Conservation (phyloP, 2,797 vertebrate species). For the Scyliorhinus canicula region DNA sequence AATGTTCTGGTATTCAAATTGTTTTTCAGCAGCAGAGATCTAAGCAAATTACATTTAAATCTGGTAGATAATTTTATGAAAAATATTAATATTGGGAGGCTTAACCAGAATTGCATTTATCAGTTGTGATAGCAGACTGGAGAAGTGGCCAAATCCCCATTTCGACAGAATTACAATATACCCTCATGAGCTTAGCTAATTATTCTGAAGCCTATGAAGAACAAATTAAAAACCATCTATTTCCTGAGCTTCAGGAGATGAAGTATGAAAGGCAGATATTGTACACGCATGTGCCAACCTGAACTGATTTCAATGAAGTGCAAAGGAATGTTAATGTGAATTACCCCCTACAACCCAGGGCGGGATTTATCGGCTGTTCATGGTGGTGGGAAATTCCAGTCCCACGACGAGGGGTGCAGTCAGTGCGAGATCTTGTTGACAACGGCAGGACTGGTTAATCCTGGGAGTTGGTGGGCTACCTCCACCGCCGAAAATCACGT, state of each 20-base stretch:
- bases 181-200: not conserved
- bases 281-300: not conserved
- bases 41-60: not conserved
- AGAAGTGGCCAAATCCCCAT: not conserved
- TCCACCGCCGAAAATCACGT: no score
- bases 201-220: not conserved
- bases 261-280: not conserved
- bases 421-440: no score
- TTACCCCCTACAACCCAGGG: not conserved
- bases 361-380: no score
- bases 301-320: not conserved
- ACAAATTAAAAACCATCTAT: not conserved
- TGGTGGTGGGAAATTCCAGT: no score
- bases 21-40: not conserved
- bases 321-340: not conserved
- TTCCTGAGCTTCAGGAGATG: not conserved
- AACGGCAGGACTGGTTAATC: no score
- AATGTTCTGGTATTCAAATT: not conserved
- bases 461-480: no score
- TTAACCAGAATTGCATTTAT: not conserved
- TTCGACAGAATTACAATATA: not conserved
- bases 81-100: not conserved
- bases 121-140: not conserved
- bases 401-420: no score
- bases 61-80: not conserved